Evolutionary conservation across 2,113 vertebrate species (phyloP), one percentile per base, ranked within the genome.

Genomic region (Osmerus mordax): DNA sequence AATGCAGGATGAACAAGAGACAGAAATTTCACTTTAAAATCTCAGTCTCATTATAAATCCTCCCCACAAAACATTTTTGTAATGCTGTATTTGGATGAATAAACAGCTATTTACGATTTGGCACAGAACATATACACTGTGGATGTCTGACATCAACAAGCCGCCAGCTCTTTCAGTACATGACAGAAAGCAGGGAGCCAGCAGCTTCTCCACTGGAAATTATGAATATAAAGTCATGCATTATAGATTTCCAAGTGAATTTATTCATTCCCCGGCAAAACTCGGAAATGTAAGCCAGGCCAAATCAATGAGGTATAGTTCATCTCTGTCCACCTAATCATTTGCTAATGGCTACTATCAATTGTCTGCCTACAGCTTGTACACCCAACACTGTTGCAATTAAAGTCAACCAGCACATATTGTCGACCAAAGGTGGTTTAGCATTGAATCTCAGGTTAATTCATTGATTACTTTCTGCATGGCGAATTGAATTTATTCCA

Each of bases 321-420:
- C 89, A 90, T 92, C 89, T 87, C 89, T 90, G 90, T 91, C 90
- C 80, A 85, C 82, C 88, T 92, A 92, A 92, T 92, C 89, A 92
- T 93, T 91, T 80, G 86, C 89, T 92, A 92, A 93, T 92, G 89
- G 89, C 90, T 76, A 87, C 88, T 90, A 92, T 93, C 92, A 92
- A 92, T 93, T 92, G 88, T 88, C 77, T 79, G 87, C 85, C 82
- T 75, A 78, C 77, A 69, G 87, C 81, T 77, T 78, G 79, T 70
- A 74, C 85, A 87, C 83, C 76, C 81, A 80, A 79, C 83, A 71
- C 73, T 80, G 71, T 78, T 78, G 87, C 91, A 92, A 92, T 92
- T 92, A 91, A 89, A 90, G 82, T 84, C 83, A 89, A 88, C 86
- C 85, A 76, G 79, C 82, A 70, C 82, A 84, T 80, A 86, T 82